Evolutionary conservation across 2,888 invertebrate genomes (phyloP), one percentile per base, ranked within the genome.

Genomic region (Thereva unica): DNA sequence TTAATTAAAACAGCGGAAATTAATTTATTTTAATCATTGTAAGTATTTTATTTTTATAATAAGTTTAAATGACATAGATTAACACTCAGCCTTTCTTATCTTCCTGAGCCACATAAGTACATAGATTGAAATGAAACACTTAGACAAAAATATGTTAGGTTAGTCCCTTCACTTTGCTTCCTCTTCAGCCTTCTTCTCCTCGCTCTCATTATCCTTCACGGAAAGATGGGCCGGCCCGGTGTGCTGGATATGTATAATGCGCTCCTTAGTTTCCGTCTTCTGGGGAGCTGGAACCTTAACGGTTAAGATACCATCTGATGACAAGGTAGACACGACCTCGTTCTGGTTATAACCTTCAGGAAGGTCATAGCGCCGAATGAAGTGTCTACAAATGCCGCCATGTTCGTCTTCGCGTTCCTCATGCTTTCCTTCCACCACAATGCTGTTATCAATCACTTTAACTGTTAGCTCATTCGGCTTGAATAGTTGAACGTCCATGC

Each of bases 341-440:
- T 87, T 87, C n/a, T 90, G 84, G 68, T 92, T 89, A 69, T 89
- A 89, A 0, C 89, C 90, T 70, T 88, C 85, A 0, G 93, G 92
- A 57, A 93, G 77, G 35, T 87, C 77, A 77, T 92, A 93, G 69
- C 89, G 85, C 54, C 92, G 83, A 67, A 88, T 84, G 73, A 92
- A 89, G 70, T 92, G 89, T 41, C 90, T 85, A 42, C 88, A 86
- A 7, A 91, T 86, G 78, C 85, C 87, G 0, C 91, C 91, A 71
- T 88, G 87, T 40, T 87, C 86, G 70, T 90, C 89, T 38, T 84
- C 84, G 71, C 87, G 87, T 69, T 90, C 86, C 74, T 89, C 89
- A 76, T 90, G 92, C 74, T 87, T 90, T 0, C 89, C 92, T 76
- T 92, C 88, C 8, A 90, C 84, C 67, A 87, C 84, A 23, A 92